Evolutionary conservation across 2,113 vertebrate species (phyloP).

Genomic region (Otis tarda): DNA sequence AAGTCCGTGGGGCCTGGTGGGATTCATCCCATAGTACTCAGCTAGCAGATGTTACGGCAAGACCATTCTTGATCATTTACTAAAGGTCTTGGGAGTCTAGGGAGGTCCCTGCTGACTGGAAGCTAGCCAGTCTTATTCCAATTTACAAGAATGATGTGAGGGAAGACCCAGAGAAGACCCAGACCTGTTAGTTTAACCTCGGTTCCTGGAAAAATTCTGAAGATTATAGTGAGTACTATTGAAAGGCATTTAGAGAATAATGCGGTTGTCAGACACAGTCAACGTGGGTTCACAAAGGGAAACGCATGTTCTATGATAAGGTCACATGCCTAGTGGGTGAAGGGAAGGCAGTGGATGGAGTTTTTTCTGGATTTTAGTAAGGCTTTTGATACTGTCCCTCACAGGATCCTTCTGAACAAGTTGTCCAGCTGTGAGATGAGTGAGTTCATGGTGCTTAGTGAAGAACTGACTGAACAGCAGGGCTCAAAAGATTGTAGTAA

Average conservation of each 20-base stretch:
- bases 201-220: neutral
- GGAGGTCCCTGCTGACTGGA: neutral
- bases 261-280: neutral
- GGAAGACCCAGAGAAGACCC: neutral
- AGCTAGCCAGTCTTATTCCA: neutral
- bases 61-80: too few species aligned
- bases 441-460: too few species aligned
- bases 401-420: too few species aligned
- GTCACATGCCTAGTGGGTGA: neutral
- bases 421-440: too few species aligned
- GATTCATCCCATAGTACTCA: too few species aligned
- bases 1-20: too few species aligned
- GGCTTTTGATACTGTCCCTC: too few species aligned
- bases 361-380: neutral
- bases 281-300: neutral
- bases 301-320: neutral
- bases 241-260: neutral
- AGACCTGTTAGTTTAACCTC: neutral
- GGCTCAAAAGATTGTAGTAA: too few species aligned
- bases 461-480: too few species aligned
- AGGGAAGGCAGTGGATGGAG: neutral
- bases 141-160: neutral
- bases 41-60: too few species aligned
- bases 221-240: neutral
- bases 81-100: too few species aligned